Percentiles rank a stretch among this genome's conserved stretches.
Conservation (phyloP, 23 tunicate genomes). For the Ciona savignyi region DNA sequence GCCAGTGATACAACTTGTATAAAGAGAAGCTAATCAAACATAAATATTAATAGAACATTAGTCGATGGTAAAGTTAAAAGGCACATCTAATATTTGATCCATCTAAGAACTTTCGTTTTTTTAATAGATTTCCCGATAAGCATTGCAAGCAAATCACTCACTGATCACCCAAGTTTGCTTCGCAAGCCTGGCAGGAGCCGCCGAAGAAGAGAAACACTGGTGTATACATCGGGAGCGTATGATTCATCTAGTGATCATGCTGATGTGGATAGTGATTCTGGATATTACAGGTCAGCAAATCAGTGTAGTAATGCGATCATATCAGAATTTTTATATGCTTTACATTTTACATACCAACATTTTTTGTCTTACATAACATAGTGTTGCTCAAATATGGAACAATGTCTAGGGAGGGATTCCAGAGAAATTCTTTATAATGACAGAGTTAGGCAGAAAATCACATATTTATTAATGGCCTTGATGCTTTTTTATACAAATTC, state of each 20-base stretch:
- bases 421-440: neutral
- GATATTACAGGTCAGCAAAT: slow-evolving; percentile 71
- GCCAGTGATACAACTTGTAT: no score
- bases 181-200: slow-evolving; percentile 21
- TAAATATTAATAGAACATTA: no score
- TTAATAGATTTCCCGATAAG: slow-evolving; percentile 59
- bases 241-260: slow-evolving; percentile 45
- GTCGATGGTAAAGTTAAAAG: no score
- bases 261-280: slow-evolving; percentile 86
- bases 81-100: no score
- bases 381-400: neutral
- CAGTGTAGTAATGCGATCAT: neutral
- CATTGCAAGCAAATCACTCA: slow-evolving; percentile 67
- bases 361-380: no score
- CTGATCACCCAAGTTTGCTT: slow-evolving; percentile 74
- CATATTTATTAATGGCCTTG: no score
- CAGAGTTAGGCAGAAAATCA: no score
- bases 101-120: no score
- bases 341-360: no score
- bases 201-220: slow-evolving; percentile 6
- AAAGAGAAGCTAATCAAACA: no score
- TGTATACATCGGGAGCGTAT: neutral
- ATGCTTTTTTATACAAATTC: no score
- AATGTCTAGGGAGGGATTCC: neutral
- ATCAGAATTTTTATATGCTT: no score